These are phyloP conservation scores for Platyscapa corneri DNA, from an alignment of 1,140 invertebrate genomes.

Conservation along the genomic window DNA sequence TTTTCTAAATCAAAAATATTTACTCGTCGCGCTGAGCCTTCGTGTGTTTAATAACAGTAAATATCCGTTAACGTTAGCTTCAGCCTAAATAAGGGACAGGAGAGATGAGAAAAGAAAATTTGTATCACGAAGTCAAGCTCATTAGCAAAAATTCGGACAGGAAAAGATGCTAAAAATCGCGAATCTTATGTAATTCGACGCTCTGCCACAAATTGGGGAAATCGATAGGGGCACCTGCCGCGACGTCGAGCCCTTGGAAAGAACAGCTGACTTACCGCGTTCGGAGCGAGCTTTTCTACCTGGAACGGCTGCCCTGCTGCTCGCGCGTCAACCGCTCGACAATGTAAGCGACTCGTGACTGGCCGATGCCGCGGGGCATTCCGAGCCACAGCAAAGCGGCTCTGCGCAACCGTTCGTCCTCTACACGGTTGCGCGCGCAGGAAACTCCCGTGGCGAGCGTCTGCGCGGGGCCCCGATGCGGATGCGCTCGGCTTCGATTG, in stretches of 20 bases:
- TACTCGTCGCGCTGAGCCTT: too few species aligned
- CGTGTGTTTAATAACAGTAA: too few species aligned
- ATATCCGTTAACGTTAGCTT: too few species aligned
- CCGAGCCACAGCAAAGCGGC: constrained; percentile 48
- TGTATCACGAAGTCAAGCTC: too few species aligned
- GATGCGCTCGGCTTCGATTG: constrained; percentile 7
- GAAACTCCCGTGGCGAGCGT: neutral
- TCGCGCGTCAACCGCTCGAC: constrained; percentile 55
- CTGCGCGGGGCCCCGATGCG: neutral
- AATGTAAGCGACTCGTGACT: constrained; percentile 63
- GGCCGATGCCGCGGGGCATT: constrained; percentile 36
- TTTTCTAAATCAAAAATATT: too few species aligned
- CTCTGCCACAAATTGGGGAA: too few species aligned
- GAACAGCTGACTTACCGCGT: neutral
- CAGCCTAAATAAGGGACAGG: too few species aligned
- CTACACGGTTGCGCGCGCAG: neutral
- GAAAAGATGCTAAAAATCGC: too few species aligned
- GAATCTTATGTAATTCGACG: too few species aligned
- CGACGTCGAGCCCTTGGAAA: neutral
- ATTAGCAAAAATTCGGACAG: too few species aligned
- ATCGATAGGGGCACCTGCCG: neutral
- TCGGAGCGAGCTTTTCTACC: neutral
- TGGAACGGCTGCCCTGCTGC: neutral
- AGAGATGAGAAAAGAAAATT: too few species aligned
- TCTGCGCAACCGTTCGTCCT: constrained; percentile 59